Evolutionary conservation across 2,888 invertebrate genomes (phyloP).

Genomic region (Phytoseiulus persimilis): DNA sequence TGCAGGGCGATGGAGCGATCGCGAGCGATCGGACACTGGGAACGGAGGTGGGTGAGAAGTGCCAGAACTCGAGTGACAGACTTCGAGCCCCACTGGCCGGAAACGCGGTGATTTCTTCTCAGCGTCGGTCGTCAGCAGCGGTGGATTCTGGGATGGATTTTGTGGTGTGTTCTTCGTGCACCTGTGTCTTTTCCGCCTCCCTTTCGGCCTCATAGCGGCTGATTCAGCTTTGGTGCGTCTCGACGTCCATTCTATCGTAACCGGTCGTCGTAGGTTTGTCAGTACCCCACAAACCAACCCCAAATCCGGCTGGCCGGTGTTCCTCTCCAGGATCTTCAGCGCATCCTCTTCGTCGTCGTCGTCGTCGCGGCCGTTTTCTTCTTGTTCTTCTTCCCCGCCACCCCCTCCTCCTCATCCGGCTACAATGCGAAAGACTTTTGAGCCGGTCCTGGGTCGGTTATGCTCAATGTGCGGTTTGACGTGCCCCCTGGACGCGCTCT

Average conservation of each 20-base stretch:
- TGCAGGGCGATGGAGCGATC: not conserved
- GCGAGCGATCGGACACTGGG: not conserved
- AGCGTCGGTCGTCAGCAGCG: not conserved
- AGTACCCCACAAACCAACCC: not conserved
- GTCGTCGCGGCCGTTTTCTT: not conserved
- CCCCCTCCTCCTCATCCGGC: not conserved
- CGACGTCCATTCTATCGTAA: not conserved
- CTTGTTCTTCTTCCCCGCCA: not conserved
- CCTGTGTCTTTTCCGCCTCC: conserved; percentile 5
- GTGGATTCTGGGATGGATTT: not conserved
- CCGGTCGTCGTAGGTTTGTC: not conserved
- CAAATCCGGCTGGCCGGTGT: not conserved
- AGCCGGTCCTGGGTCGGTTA: not conserved
- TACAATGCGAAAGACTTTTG: not conserved
- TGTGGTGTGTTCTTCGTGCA: not conserved
- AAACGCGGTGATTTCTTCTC: not conserved
- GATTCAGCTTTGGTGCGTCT: not conserved
- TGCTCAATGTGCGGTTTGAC: not conserved
- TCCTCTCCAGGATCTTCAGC: not conserved
- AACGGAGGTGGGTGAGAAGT: not conserved
- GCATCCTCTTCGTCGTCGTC: not conserved
- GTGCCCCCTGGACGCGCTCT: not conserved
- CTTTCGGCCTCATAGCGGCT: not conserved
- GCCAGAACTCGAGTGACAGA: not conserved
- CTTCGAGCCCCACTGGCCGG: not conserved